Evolutionary conservation across 2,888 invertebrate species (phyloP), one percentile per base, ranked within the genome.

Genomic region (Villa cingulata): DNA sequence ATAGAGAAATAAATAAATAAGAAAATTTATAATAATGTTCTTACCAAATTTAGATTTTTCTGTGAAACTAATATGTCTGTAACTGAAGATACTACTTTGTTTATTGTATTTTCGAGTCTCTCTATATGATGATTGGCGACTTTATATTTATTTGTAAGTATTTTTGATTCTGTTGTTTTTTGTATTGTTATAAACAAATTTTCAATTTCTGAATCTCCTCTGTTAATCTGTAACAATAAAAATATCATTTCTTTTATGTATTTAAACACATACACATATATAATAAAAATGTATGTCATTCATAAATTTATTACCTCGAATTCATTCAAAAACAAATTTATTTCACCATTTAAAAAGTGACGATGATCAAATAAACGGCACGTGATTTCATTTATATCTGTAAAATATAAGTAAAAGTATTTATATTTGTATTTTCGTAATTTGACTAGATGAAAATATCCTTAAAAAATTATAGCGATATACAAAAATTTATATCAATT

Each of bases 291-390:
- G n/a, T n/a, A n/a, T n/a, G n/a, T n/a, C n/a, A n/a, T 44, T 42
- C 18, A 48, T 40, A 43, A 29, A 48, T 36, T 48, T 16, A 14
- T 67, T 72, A 86, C 87, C 78, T 91, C 89, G 70, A 90, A 90
- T 65, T 90, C 88, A 56, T 81, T 81, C 6, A 89, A 66, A 70
- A 86, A 83, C 65, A 78, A 82, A 56, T 81, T 82, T 55, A 90
- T 82, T 77, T 91, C 91, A 48, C 89, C 88, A 69, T 80, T 84
- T 50, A 90, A 66, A 65, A 90, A 87, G 34, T 86, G 85, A 53
- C 83, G 78, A 62, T 91, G 91, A 68, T 91, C 88, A 70, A 91
- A 86, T 50, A 91, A 72, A 62, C 90, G 76, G 58, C 79, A 77
- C 80, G 88, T 88, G 64, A 89, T 80, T 70, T 85, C 86, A 53